Base-by-base conservation (phyloP, 37 sponge, comb jelly and placozoan genomes). In the Corticium candelabrum region DNA sequence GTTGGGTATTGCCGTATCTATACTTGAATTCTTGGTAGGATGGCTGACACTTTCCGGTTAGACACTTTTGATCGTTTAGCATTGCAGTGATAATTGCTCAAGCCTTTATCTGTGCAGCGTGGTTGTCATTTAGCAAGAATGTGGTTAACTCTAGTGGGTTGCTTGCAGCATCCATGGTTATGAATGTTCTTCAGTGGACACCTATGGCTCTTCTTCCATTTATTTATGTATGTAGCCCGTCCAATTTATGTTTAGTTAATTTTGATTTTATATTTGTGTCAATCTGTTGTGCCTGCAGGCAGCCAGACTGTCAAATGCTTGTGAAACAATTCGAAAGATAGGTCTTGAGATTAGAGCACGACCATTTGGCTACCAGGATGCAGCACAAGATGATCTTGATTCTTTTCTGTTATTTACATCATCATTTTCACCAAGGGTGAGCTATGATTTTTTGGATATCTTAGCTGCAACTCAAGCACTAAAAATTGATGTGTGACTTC, bases 161-260 rank as follows among this genome's bases (percentile, higher is more conserved):
- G 3, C 21, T 34, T 35, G 27, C 36, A 30, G 32, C n/a, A 7
- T 30, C 33, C 27, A 30, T 11, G 32, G 21, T 71, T 7, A 7
- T 30, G 7, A 31, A 7, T 29, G 21, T 29, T n/a, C 33, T 1
- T 21, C 2, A 40, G 29, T 39, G 29, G 40, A 32, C 67, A 37
- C 30, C 21, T 30, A 21, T 71, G 35, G 36, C 40, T 77, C 31
- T 68, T 30, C 39, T 37, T 77, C 67, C 41, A 33, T 75, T 30
- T 37, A 72, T 75, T 31, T 79, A n/a, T 1, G 74, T 75, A 27
- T 35, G 80, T 76, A 75, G n/a, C n/a, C n/a, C n/a, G n/a, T n/a
- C n/a, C n/a, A n/a, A n/a, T n/a, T n/a, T n/a, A n/a, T n/a, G n/a
- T n/a, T n/a, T n/a, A n/a, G n/a, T 50, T 50, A 21, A 27, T 50